Conservation (phyloP, 2,797 vertebrate species). For the Apogon talboti region DNA sequence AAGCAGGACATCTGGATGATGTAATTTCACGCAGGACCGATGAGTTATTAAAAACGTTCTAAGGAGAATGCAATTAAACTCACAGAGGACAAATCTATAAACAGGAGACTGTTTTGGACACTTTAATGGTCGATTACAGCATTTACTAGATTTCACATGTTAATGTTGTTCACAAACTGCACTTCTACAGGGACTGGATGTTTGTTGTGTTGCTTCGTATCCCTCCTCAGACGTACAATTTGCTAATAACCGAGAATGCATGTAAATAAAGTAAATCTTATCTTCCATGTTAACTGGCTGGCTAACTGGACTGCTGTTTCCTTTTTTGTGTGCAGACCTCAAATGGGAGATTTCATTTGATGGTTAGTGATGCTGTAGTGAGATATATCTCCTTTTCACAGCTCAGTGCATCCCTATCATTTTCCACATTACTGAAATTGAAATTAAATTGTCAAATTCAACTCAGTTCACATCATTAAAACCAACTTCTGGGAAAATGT, state of each 20-base stretch:
- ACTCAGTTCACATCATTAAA: neutral
- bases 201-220: neutral
- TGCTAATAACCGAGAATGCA: neutral
- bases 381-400: neutral
- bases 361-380: neutral
- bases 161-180: constrained; percentile 1
- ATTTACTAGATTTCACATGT: constrained; percentile 7
- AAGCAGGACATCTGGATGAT: constrained; percentile 4
- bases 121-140: constrained; percentile 1
- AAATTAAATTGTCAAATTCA: constrained; percentile 15
- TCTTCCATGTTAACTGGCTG: constrained; percentile 11
- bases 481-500: neutral
- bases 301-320: neutral
- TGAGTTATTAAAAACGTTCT: constrained; percentile 5
- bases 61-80: constrained; percentile 3
- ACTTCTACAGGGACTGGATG: neutral
- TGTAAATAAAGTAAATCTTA: neutral
- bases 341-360: constrained; percentile 1
- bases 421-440: constrained; percentile 11
- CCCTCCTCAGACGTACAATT: neutral
- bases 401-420: neutral
- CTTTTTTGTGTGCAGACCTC: constrained; percentile 5
- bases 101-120: neutral
- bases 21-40: constrained; percentile 3
- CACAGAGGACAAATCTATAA: neutral